phyloP scores from a whole-genome alignment of 35 echinoderm and acorn worm species.

The Chiridota heheva region DNA sequence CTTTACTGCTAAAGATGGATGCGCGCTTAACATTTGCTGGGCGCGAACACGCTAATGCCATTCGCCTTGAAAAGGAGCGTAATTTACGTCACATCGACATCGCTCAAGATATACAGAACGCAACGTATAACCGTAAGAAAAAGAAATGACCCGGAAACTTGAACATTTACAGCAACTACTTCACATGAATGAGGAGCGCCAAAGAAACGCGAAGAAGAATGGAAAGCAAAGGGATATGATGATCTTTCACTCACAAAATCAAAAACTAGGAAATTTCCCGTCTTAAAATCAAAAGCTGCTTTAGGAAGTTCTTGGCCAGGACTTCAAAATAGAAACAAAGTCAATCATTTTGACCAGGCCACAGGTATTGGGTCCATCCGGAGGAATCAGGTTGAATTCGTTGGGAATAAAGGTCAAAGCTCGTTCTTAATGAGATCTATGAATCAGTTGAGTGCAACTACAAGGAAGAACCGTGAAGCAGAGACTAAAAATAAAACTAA shows the following conservation, averaged over 20 bases:
- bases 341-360: slow-evolving; percentile 35
- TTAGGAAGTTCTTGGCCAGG: not conserved
- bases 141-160: slow-evolving; percentile 44
- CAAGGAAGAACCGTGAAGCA: slow-evolving; percentile 7
- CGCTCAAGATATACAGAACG: slow-evolving; percentile 50
- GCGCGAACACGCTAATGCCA: slow-evolving; percentile 61
- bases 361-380: slow-evolving; percentile 47
- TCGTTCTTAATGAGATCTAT: slow-evolving; percentile 34
- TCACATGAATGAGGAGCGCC: not conserved
- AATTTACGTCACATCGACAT: slow-evolving; percentile 73
- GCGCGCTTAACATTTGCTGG: slow-evolving; percentile 69
- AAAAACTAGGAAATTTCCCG: slow-evolving; percentile 16
- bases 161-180: slow-evolving; percentile 49
- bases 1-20: slow-evolving; percentile 83
- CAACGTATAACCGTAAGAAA: slow-evolving; percentile 58
- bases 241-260: slow-evolving; percentile 38
- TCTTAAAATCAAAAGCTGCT: not conserved
- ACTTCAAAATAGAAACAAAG: slow-evolving; percentile 15
- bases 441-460: slow-evolving; percentile 40
- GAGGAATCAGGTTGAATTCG: slow-evolving; percentile 31
- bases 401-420: slow-evolving; percentile 23
- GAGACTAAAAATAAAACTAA: slow-evolving; percentile 5
- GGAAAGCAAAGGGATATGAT: slow-evolving; percentile 32
- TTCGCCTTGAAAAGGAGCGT: slow-evolving; percentile 63
- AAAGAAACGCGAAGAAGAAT: slow-evolving; percentile 55